A percentile compares a stretch with the other conserved stretches of the same genome.
Conservation (phyloP, 2,113 vertebrate species). For the Cranoglanis bouderius region DNA sequence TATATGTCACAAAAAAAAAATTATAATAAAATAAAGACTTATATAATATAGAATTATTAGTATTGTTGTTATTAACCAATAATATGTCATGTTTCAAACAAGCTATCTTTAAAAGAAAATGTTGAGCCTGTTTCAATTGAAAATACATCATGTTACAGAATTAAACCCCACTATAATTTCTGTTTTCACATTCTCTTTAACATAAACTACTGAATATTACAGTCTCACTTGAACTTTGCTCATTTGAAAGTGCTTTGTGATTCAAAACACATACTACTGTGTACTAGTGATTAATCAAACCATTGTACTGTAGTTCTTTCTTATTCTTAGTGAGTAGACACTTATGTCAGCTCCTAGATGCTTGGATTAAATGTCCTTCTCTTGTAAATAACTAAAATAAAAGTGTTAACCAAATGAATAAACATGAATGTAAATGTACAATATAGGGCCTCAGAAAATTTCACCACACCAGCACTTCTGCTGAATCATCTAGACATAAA, state of each 20-base stretch:
- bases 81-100: background rate
- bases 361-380: background rate
- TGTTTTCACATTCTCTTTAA: background rate
- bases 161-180: background rate
- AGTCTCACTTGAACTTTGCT: background rate
- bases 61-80: background rate
- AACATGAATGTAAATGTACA: background rate
- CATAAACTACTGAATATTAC: background rate
- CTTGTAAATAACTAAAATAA: background rate
- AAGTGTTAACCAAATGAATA: background rate
- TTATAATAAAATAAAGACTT: too few relatives aligned
- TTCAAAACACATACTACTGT: background rate
- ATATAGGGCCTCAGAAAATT: background rate
- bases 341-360: too few relatives aligned
- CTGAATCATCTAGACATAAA: background rate
- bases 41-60: background rate
- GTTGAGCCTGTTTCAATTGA: background rate
- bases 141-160: background rate
- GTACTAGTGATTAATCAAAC: background rate
- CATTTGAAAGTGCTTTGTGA: background rate
- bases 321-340: background rate
- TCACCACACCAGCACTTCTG: conserved; percentile 12
- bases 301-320: background rate
- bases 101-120: background rate
- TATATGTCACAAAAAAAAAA: too few relatives aligned